A percentile compares a stretch with the other conserved stretches of the same genome.
Conservation (phyloP, 2,113 vertebrate species). For the Malurus melanocephalus region DNA sequence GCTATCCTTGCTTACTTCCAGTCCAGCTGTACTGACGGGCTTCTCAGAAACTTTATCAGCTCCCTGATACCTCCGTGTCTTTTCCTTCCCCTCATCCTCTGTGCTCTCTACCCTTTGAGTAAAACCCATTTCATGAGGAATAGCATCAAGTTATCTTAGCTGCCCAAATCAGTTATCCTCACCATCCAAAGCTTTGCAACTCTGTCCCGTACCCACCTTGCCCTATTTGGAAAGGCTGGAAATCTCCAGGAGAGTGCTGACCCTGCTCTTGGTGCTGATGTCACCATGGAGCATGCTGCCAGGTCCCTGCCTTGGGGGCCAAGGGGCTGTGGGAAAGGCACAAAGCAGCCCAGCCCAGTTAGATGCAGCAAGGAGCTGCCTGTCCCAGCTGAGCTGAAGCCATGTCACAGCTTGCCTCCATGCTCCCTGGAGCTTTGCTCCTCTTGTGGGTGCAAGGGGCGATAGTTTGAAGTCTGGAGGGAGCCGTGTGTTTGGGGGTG, state of each 20-base stretch:
- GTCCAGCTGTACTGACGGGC: not conserved
- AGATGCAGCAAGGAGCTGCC: not conserved
- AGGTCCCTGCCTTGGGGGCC: not conserved
- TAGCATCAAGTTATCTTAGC: not conserved
- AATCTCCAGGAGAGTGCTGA: not conserved
- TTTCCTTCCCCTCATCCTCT: not conserved
- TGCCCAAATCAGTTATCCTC: not conserved
- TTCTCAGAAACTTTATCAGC: not conserved
- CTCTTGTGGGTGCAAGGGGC: rapidly evolving
- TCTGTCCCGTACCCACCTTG: rapidly evolving
- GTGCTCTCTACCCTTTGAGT: not conserved
- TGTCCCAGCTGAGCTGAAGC: not conserved
- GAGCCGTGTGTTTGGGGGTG: rapidly evolving
- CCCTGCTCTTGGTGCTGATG: not conserved
- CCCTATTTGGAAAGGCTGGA: not conserved
- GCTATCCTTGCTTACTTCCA: not conserved
- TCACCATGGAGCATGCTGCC: rapidly evolving
- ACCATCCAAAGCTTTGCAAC: not conserved
- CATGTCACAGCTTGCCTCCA: rapidly evolving
- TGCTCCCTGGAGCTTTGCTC: rapidly evolving
- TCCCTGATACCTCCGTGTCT: not conserved
- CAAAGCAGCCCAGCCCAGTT: not conserved
- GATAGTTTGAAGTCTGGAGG: not conserved
- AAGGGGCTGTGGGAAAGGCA: not conserved
- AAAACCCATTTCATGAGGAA: not conserved